Conservation (phyloP, 2,888 invertebrate species). For the Conistra vaccinii region DNA sequence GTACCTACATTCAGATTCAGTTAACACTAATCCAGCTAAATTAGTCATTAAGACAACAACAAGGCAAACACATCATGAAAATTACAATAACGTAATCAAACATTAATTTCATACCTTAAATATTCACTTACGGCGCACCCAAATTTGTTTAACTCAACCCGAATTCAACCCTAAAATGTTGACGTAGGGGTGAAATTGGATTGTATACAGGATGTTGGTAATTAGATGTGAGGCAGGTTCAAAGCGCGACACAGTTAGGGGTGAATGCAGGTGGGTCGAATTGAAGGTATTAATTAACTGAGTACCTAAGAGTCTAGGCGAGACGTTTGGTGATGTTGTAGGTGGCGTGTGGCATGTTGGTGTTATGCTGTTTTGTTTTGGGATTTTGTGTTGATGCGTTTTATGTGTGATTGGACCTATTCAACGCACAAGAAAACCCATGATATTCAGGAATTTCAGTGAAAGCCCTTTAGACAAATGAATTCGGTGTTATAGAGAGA, state of each 20-base stretch:
- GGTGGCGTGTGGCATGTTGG: not conserved
- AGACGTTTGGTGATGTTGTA: conserved; percentile 22
- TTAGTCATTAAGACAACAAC: conserved; percentile 42
- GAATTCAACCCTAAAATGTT: conserved; percentile 41
- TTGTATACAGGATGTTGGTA: conserved; percentile 33
- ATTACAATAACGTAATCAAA: conserved; percentile 63
- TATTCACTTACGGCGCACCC: conserved; percentile 51
- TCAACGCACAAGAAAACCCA: not conserved
- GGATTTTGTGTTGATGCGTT: not conserved
- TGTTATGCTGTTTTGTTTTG: not conserved
- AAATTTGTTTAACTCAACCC: conserved; percentile 15
- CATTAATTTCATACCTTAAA: conserved; percentile 59
- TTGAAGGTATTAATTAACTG: conserved; percentile 64
- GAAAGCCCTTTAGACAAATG: too few relatives aligned
- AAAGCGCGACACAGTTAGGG: conserved; percentile 61
- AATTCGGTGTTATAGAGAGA: not conserved
- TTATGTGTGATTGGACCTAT: too few relatives aligned
- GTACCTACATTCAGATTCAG: not conserved
- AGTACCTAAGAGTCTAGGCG: conserved; percentile 37
- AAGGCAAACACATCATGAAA: conserved; percentile 46
- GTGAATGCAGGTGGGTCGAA: conserved; percentile 58
- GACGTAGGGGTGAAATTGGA: conserved; percentile 46
- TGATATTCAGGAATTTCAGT: not conserved
- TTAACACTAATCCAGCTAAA: conserved; percentile 22
- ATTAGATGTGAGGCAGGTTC: conserved; percentile 58